A percentile compares a stretch with the other conserved stretches of the same genome.
Evolutionary conservation across 2,888 invertebrate species (phyloP).

Genomic region (Napeogenes inachia): DNA sequence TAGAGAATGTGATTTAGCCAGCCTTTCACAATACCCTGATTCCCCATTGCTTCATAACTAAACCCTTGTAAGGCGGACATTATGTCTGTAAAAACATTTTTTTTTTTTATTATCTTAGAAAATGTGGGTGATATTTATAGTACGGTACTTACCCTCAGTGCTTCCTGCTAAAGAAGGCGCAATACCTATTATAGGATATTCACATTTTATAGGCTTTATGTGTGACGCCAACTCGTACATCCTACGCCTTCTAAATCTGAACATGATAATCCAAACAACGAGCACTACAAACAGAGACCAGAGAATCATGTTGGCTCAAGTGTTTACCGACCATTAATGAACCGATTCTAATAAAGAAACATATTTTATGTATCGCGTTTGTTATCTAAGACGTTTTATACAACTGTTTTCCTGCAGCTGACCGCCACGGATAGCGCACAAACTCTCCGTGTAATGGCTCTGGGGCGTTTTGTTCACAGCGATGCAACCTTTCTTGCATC

Average conservation of each 20-base stretch:
- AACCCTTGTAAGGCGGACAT: conserved; percentile 48
- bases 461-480: no score
- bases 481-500: no score
- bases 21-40: conserved; percentile 46
- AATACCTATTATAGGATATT: conserved; percentile 51
- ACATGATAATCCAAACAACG: conserved; percentile 42
- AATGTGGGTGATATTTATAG: no score
- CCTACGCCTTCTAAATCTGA: conserved; percentile 47
- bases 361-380: conserved; percentile 22
- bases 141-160: conserved; percentile 51
- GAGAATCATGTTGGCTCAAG: conserved; percentile 41
- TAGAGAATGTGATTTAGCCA: conserved; percentile 60
- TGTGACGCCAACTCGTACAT: conserved; percentile 50
- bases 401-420: no score
- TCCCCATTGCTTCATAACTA: conserved; percentile 50
- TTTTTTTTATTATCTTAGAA: background rate
- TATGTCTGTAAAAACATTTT: conserved; percentile 53
- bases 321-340: conserved; percentile 8
- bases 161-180: conserved; percentile 46
- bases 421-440: no score
- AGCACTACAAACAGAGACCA: conserved; percentile 40
- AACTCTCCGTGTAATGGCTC: no score
- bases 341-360: conserved; percentile 10
- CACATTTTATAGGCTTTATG: conserved; percentile 36
- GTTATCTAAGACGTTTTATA: conserved; percentile 5